Evolutionary conservation across 1,140 invertebrate genomes (phyloP).

Genomic region (Drosophila elegans): DNA sequence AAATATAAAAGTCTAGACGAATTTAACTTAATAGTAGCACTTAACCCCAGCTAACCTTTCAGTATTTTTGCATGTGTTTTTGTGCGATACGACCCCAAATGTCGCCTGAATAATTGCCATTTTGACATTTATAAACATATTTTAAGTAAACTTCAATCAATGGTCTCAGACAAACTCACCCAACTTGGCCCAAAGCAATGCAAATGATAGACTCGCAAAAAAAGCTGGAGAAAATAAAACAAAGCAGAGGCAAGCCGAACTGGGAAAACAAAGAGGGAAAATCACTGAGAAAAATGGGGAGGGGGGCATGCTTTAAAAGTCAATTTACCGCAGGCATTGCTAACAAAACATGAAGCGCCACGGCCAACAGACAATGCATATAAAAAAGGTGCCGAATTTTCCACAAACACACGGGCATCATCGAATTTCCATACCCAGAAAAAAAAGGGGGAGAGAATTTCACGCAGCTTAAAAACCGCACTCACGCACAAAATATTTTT

Average conservation of each 20-base stretch:
- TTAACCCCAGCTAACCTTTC: conserved; percentile 43
- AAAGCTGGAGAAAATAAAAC: conserved; percentile 32
- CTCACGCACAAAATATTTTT: conserved; percentile 82
- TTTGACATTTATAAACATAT: conserved; percentile 79
- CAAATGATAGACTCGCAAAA: conserved; percentile 55
- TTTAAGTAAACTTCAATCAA: conserved; percentile 82
- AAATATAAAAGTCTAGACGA: conserved; percentile 59
- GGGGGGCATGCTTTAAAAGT: conserved; percentile 68
- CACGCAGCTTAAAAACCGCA: conserved; percentile 82
- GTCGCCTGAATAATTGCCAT: conserved; percentile 66
- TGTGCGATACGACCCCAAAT: conserved; percentile 29
- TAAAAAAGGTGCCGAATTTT: conserved; percentile 74
- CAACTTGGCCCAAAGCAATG: conserved; percentile 47
- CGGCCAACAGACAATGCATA: conserved; percentile 66
- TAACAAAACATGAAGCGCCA: conserved; percentile 72
- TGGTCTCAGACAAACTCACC: conserved; percentile 51
- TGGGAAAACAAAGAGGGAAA: conserved; percentile 37
- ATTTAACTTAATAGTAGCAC: conserved; percentile 57
- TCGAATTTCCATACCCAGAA: conserved; percentile 52
- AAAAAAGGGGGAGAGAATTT: conserved; percentile 56
- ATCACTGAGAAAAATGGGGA: conserved; percentile 15
- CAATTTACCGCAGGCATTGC: conserved; percentile 77
- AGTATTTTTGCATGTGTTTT: not conserved
- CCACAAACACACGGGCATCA: conserved; percentile 50
- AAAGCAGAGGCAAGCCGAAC: conserved; percentile 20